phyloP scores from a whole-genome alignment of 2,113 vertebrate genomes.

The Sitta europaea region DNA sequence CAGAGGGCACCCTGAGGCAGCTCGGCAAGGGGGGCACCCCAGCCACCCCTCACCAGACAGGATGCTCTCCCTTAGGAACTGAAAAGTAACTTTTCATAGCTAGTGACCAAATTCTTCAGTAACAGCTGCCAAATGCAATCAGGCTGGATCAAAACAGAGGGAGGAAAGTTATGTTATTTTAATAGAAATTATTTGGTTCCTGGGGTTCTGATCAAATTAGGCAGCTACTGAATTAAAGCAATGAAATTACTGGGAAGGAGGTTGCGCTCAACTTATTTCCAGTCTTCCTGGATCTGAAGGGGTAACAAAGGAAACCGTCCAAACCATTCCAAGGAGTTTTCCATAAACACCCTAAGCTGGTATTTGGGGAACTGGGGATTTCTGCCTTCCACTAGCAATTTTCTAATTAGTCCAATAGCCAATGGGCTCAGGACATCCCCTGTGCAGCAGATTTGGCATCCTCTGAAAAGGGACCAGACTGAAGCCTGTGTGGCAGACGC shows the following conservation, averaged over 20 bases:
- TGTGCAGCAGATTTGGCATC: not conserved
- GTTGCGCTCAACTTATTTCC: constrained; percentile 13
- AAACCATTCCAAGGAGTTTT: not conserved
- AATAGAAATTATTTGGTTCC: constrained; percentile 57
- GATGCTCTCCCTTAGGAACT: not conserved
- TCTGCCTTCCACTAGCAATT: constrained; percentile 37
- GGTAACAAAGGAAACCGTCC: not conserved
- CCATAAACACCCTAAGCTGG: not conserved
- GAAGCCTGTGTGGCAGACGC: not conserved
- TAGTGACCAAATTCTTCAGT: not conserved
- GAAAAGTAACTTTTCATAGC: not conserved
- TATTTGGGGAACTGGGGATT: constrained; percentile 18
- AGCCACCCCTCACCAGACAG: not conserved
- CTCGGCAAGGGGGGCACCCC: not conserved
- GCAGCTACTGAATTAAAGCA: constrained; percentile 58
- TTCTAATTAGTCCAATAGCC: constrained; percentile 15
- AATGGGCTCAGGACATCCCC: not conserved
- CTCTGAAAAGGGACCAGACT: not conserved
- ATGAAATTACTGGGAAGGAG: constrained; percentile 41
- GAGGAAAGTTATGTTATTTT: constrained; percentile 29
- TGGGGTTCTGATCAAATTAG: constrained; percentile 51
- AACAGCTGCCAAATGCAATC: constrained; percentile 36
- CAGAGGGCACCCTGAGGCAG: not conserved
- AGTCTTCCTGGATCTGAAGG: not conserved
- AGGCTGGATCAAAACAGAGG: constrained; percentile 1